Percentiles rank a stretch among this genome's conserved stretches.
phyloP scores from a whole-genome alignment of 2,113 vertebrate species.

The Dicaeum eximium region DNA sequence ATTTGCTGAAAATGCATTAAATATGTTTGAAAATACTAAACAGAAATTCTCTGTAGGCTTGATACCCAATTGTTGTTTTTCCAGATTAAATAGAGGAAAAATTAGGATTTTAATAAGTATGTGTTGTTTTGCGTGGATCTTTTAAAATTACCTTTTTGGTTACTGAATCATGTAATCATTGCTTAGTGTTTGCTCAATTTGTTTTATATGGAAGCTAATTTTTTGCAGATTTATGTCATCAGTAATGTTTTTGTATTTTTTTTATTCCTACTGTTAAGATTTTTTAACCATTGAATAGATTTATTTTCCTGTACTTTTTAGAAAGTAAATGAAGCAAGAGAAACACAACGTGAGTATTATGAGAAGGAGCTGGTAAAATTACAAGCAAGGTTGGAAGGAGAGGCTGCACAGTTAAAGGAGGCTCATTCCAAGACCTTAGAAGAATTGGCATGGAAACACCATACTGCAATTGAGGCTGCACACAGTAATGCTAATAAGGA shows the following conservation, averaged over 20 bases:
- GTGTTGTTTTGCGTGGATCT: not conserved
- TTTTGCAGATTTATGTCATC: not conserved
- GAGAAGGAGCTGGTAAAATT: constrained; percentile 87
- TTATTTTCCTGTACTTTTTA: constrained; percentile 40
- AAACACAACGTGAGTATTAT: constrained; percentile 79
- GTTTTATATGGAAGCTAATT: not conserved
- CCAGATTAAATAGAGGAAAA: not conserved
- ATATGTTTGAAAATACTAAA: not conserved
- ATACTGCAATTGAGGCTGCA: constrained; percentile 82
- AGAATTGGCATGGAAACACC: constrained; percentile 89
- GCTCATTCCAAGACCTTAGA: constrained; percentile 88
- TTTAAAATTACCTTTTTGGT: not conserved
- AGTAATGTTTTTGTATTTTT: not conserved
- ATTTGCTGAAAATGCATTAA: not conserved
- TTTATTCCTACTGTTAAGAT: not conserved
- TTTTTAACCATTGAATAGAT: not conserved
- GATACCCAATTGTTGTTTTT: not conserved
- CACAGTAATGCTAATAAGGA: constrained; percentile 83
- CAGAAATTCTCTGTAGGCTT: not conserved
- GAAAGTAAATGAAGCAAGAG: constrained; percentile 90
- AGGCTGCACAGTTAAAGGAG: constrained; percentile 85
- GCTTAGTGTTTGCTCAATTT: not conserved
- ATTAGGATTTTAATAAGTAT: not conserved
- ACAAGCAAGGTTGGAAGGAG: constrained; percentile 84
- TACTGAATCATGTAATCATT: not conserved